Conservation (phyloP, 2,113 vertebrate genomes). For the Ptilorrhoa leucosticta region DNA sequence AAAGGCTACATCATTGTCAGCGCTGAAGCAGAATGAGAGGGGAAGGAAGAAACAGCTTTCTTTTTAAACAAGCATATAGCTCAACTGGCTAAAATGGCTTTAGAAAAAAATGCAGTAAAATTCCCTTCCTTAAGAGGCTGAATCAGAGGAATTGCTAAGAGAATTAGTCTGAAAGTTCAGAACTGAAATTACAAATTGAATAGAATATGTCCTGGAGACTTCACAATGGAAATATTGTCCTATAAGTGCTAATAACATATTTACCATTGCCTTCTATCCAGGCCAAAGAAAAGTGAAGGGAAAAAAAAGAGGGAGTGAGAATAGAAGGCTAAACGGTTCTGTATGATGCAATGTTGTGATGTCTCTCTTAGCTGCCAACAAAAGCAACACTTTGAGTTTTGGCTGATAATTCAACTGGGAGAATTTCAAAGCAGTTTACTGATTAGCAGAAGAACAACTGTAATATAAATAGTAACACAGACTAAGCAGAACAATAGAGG, state of each 20-base stretch:
- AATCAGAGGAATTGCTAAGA: neutral
- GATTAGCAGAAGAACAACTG: constrained; percentile 1
- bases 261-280: neutral
- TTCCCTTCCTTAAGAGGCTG: neutral
- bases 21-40: neutral
- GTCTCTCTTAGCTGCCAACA: constrained; percentile 5
- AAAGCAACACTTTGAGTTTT: constrained; percentile 1
- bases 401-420: neutral
- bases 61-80: neutral
- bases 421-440: constrained; percentile 6
- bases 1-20: neutral
- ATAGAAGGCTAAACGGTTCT: neutral
- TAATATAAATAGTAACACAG: neutral
- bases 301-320: neutral
- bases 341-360: neutral
- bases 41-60: neutral
- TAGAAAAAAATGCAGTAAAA: neutral
- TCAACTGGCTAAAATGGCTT: neutral
- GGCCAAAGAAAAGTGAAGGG: neutral
- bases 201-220: neutral
- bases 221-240: neutral
- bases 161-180: neutral
- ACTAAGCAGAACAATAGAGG: neutral
- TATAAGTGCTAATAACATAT: neutral
- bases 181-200: neutral